Percentiles rank a stretch among this genome's conserved stretches.
Conservation (phyloP, 2,888 invertebrate species). For the Polyploca ridens region DNA sequence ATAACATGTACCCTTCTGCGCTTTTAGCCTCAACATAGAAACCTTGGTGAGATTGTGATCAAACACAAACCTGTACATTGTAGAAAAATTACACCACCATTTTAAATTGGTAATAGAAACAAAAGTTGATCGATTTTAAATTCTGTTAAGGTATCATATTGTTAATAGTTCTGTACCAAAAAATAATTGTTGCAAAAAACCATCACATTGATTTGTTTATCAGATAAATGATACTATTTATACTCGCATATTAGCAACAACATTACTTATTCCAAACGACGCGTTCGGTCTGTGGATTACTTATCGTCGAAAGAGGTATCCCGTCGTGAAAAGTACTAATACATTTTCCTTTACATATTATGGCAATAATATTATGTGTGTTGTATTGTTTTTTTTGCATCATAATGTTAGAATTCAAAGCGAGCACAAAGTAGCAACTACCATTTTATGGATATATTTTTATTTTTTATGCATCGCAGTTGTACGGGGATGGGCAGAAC, state of each 20-base stretch:
- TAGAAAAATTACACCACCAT: too few species aligned
- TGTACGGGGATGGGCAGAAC: constrained; percentile 31
- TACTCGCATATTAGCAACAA: background rate
- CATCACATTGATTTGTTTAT: background rate
- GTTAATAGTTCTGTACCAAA: too few species aligned
- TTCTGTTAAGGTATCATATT: too few species aligned
- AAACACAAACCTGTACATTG: too few species aligned
- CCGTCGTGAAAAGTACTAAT: background rate
- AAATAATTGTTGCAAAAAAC: too few species aligned
- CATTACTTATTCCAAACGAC: background rate
- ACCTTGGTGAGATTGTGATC: too few species aligned
- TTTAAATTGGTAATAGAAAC: too few species aligned
- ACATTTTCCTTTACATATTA: background rate
- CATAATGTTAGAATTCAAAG: constrained; percentile 13
- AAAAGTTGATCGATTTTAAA: too few species aligned
- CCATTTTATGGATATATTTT: constrained; percentile 23
- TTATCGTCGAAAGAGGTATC: background rate
- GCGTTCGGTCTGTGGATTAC: background rate
- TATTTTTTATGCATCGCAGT: constrained; percentile 31
- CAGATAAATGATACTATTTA: background rate
- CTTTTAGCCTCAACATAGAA: too few species aligned
- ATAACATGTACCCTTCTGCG: too few species aligned
- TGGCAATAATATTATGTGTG: background rate
- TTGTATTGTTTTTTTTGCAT: background rate
- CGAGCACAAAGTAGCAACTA: constrained; percentile 11